Percentiles rank a stretch among this genome's conserved stretches.
Evolutionary conservation across 1,140 invertebrate genomes (phyloP).

Genomic region (Probaryconus sp.): DNA sequence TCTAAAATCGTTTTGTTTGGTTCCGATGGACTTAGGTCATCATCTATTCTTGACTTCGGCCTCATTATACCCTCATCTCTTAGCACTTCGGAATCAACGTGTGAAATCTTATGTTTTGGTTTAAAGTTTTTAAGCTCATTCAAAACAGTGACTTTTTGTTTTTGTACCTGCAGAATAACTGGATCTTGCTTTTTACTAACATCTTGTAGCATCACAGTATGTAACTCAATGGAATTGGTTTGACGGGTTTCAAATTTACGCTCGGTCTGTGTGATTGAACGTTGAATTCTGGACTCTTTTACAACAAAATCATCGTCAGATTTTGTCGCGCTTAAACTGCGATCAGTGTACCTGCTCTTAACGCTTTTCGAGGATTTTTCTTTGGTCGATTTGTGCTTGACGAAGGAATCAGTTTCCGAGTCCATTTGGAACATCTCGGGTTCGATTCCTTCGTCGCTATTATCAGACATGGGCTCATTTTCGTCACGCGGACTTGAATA

Average conservation of each 20-base stretch:
- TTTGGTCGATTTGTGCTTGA: slow-evolving; percentile 73
- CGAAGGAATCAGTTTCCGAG: slow-evolving; percentile 75
- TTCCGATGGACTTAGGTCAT: slow-evolving; percentile 72
- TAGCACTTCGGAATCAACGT: slow-evolving; percentile 75
- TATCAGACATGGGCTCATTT: slow-evolving; percentile 70
- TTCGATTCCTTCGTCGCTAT: slow-evolving; percentile 76
- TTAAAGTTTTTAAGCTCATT: slow-evolving; percentile 74
- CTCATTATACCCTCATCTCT: slow-evolving; percentile 77
- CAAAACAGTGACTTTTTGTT: slow-evolving; percentile 74
- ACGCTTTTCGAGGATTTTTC: slow-evolving; percentile 69
- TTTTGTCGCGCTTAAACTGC: slow-evolving; percentile 65
- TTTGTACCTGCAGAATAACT: slow-evolving; percentile 73
- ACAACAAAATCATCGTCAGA: slow-evolving; percentile 64
- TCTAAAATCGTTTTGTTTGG: slow-evolving; percentile 47
- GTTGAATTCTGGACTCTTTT: slow-evolving; percentile 73
- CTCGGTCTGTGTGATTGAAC: slow-evolving; percentile 72
- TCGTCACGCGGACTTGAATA: slow-evolving; percentile 73
- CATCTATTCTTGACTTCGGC: slow-evolving; percentile 75
- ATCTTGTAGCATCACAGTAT: slow-evolving; percentile 52
- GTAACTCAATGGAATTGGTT: slow-evolving; percentile 63
- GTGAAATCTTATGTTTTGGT: slow-evolving; percentile 75
- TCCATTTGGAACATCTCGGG: slow-evolving; percentile 78
- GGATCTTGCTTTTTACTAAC: slow-evolving; percentile 72
- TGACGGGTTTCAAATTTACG: slow-evolving; percentile 71
- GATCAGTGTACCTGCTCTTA: slow-evolving; percentile 67